phyloP scores from a whole-genome alignment of 64 coral and sea anemone genomes.

The Montipora foliosa region DNA sequence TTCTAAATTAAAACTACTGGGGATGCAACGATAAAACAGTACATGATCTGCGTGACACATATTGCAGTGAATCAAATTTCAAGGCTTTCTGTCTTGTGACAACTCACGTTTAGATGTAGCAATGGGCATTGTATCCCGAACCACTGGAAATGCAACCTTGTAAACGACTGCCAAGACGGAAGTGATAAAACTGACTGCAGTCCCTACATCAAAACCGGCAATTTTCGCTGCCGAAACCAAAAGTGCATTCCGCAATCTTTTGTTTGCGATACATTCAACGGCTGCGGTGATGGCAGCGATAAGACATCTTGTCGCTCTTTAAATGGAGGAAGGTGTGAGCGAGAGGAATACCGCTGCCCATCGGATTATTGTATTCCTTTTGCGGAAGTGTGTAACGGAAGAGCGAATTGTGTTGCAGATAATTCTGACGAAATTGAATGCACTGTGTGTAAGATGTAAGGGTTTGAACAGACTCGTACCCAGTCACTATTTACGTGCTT shows the following conservation, averaged over 20 bases:
- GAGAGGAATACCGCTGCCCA: constrained; percentile 29
- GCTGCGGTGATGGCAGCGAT: constrained; percentile 61
- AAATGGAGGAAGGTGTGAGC: constrained; percentile 42
- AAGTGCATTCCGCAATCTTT: constrained; percentile 18
- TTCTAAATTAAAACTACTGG: no score
- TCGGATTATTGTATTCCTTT: constrained; percentile 38
- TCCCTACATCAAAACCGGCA: background rate
- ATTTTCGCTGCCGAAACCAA: constrained; percentile 35
- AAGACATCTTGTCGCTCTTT: constrained; percentile 59
- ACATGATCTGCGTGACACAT: no score
- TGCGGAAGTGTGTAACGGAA: constrained; percentile 31
- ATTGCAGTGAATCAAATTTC: no score
- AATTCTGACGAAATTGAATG: constrained; percentile 63
- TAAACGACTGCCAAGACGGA: constrained; percentile 77
- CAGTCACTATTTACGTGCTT: no score
- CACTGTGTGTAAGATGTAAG: constrained; percentile 21
- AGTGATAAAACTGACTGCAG: constrained; percentile 56
- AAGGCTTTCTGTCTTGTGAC: background rate
- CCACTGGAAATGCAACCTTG: constrained; percentile 41
- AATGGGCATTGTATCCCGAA: constrained; percentile 64
- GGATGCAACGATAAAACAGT: no score
- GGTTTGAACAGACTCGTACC: no score
- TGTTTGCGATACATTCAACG: constrained; percentile 25
- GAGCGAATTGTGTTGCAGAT: constrained; percentile 27
- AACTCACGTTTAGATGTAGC: background rate